Base-by-base conservation (phyloP, 2,888 invertebrate genomes). In the Lasioglossum leucozonium region DNA sequence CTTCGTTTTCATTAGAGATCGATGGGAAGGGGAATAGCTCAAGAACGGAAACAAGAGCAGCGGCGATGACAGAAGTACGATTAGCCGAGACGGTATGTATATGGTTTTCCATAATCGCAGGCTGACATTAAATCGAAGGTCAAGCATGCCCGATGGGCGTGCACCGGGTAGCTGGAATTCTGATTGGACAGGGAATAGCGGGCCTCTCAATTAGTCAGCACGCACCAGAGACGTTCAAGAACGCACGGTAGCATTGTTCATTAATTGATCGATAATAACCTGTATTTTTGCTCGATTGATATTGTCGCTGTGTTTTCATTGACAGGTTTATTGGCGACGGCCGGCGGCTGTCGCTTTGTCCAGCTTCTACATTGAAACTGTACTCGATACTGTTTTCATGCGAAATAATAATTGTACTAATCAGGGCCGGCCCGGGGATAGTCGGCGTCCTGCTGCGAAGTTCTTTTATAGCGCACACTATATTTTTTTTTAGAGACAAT, bases 171-270 rank as follows among this genome's bases (percentile, higher is more conserved):
- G 18, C n/a, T 55, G 69, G n/a, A 26, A 77, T 77, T n/a, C 77
- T 40, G 88, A 90, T 90, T 90, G 89, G 89, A 82, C 13, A 74
- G 47, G 42, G 79, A 84, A 51, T 67, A 90, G n/a, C 90, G 76
- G 40, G 81, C 88, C 90, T 74, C 83, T 84, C 72, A 3, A 76
- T 80, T 76, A 62, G 65, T 71, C 77, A 75, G 34, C 73, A 1
- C 34, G 44, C 1, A 16, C 16, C 4, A 16, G 10, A 10, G 40
- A 51, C 55, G 16, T 76, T 69, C 30, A 22, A 30, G 42, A 51
- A 37, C 30, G 22, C 30, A 13, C 47, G 6, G 37, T 34, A 22
- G 22, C 22, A 34, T 8, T 30, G 30, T 13, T 72, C 34, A 65
- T 37, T 72, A 76, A 37, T 55, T n/a, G 6, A 58, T 47, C 30